Evolutionary conservation across 2,888 invertebrate genomes (phyloP).

Genomic region (Crocallis elinguaria): DNA sequence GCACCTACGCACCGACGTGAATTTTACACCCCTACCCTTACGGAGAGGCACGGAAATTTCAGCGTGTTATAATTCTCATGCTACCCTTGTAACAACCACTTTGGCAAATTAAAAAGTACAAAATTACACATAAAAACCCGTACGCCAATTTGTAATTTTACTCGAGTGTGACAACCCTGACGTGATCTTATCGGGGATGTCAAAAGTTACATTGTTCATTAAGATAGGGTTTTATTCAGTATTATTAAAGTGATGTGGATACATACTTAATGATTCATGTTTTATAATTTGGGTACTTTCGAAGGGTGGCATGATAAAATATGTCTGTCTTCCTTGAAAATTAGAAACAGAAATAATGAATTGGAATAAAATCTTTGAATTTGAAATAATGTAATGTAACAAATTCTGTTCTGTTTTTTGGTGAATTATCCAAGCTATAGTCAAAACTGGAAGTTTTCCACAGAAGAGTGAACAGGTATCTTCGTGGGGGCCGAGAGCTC

Average conservation of each 20-base stretch:
- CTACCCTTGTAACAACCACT: slow-evolving; percentile 50
- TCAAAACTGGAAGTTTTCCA: too few relatives aligned
- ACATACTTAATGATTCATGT: not conserved
- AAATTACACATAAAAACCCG: slow-evolving; percentile 46
- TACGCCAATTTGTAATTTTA: slow-evolving; percentile 51
- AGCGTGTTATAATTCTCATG: slow-evolving; percentile 42
- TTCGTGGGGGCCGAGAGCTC: too few relatives aligned
- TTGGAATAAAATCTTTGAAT: too few relatives aligned
- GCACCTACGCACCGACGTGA: slow-evolving; percentile 39
- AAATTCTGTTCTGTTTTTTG: too few relatives aligned
- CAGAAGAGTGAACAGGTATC: too few relatives aligned
- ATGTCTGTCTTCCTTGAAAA: too few relatives aligned
- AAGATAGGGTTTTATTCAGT: slow-evolving; percentile 5
- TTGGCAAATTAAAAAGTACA: slow-evolving; percentile 59
- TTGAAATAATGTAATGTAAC: too few relatives aligned
- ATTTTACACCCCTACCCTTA: slow-evolving; percentile 52
- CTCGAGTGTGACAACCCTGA: slow-evolving; percentile 41
- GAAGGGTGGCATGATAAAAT: too few relatives aligned
- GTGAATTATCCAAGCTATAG: too few relatives aligned
- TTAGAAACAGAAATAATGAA: too few relatives aligned
- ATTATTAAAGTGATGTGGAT: not conserved
- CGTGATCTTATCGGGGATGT: slow-evolving; percentile 46
- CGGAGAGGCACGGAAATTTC: slow-evolving; percentile 45
- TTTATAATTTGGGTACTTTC: not conserved
- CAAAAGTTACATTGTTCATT: slow-evolving; percentile 40